Conservation (phyloP, 2,113 vertebrate genomes). For the Lathamus discolor region DNA sequence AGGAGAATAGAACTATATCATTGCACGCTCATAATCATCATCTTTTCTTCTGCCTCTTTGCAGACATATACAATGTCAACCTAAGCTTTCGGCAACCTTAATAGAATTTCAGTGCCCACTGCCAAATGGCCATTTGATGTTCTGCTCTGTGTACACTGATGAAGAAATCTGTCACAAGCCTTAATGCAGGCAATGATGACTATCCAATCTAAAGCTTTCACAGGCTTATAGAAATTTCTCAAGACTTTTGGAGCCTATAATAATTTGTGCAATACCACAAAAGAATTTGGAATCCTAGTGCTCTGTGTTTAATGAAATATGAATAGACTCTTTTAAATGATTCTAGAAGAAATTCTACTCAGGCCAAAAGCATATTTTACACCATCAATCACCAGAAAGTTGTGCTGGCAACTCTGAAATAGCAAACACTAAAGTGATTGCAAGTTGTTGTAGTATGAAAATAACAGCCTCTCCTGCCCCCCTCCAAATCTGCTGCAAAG, state of each 20-base stretch:
- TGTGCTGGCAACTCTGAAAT: conserved; percentile 20
- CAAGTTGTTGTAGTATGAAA: not conserved
- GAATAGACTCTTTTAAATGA: conserved; percentile 24
- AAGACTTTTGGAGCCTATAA: conserved; percentile 63
- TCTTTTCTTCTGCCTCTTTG: conserved; percentile 48
- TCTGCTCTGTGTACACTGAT: conserved; percentile 66
- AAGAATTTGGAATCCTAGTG: conserved; percentile 30
- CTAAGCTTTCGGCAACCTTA: conserved; percentile 65
- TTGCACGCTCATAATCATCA: conserved; percentile 16
- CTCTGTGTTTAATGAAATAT: conserved; percentile 49
- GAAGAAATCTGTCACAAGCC: conserved; percentile 66
- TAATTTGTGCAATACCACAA: conserved; percentile 40
- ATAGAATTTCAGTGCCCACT: conserved; percentile 69
- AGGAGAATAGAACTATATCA: conserved; percentile 27
- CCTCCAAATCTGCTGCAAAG: not conserved
- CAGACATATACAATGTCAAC: conserved; percentile 44
- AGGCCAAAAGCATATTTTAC: conserved; percentile 15
- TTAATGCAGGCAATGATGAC: conserved; percentile 65
- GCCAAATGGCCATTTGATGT: conserved; percentile 73
- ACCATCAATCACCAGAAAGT: conserved; percentile 31
- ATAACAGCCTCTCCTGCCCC: not conserved
- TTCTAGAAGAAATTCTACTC: conserved; percentile 31
- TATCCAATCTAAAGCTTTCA: conserved; percentile 58
- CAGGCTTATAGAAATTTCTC: conserved; percentile 61
- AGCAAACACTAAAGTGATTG: not conserved